These are phyloP conservation scores for Pecten maximus DNA, from an alignment of 2,888 invertebrate genomes.

Conservation along the genomic window DNA sequence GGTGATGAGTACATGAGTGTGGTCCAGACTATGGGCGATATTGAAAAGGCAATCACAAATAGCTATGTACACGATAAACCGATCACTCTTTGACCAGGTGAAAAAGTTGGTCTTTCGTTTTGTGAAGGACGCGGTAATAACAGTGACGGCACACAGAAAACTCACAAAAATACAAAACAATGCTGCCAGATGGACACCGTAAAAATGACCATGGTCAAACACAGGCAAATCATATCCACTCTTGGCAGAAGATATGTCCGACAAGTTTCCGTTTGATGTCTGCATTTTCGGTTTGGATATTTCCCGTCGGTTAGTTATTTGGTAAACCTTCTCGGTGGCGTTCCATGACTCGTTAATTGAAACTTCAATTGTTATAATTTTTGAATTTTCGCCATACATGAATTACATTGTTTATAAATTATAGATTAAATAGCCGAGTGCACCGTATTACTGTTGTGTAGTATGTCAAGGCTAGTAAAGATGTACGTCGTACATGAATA, in stretches of 20 bases:
- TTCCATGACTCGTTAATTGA: background rate
- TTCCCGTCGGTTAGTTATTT: background rate
- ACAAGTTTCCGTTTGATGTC: background rate
- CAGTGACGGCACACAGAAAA: slow-evolving; percentile 36
- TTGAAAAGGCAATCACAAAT: slow-evolving; percentile 49
- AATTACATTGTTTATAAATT: background rate
- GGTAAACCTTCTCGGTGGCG: background rate
- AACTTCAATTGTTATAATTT: no score
- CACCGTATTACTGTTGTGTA: background rate
- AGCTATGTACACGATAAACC: slow-evolving; percentile 51
- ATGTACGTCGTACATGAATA: background rate
- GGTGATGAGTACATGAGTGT: slow-evolving; percentile 40
- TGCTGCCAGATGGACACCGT: slow-evolving; percentile 42
- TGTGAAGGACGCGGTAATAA: slow-evolving; percentile 39
- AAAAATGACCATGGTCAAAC: slow-evolving; percentile 44
- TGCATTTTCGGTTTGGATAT: background rate
- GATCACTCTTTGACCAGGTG: slow-evolving; percentile 43
- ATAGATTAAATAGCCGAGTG: background rate
- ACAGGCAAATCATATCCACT: background rate
- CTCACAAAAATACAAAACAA: slow-evolving; percentile 40
- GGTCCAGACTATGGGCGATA: slow-evolving; percentile 44
- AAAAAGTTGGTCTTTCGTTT: slow-evolving; percentile 39
- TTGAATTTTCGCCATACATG: background rate
- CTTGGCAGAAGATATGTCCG: background rate
- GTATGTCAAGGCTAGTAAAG: background rate